Conservation (phyloP, 1,140 invertebrate species). For the Dreissena rostriformis region DNA sequence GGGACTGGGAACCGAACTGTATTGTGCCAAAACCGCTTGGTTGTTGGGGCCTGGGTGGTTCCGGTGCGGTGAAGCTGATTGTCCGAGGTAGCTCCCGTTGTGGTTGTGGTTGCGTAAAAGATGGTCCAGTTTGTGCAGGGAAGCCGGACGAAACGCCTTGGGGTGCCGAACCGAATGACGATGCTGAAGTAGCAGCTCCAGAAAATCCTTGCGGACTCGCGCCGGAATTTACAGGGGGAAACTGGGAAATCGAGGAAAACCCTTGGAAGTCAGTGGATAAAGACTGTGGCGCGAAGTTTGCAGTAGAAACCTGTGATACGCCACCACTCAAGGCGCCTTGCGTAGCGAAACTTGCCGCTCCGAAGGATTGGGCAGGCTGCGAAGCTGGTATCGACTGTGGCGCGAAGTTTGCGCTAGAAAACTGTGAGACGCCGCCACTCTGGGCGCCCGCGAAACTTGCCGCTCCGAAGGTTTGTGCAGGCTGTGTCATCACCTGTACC, state of each 20-base stretch:
- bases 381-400: not conserved
- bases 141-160: too few relatives aligned
- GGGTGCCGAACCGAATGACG: too few relatives aligned
- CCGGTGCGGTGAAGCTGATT: not conserved
- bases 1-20: not conserved
- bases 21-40: not conserved
- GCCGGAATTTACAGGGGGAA: too few relatives aligned
- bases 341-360: not conserved
- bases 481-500: not conserved
- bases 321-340: not conserved
- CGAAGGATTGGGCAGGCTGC: not conserved
- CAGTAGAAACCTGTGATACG: not conserved
- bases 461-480: conserved; percentile 1
- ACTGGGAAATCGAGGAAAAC: too few relatives aligned
- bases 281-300: not conserved
- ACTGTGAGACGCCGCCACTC: not conserved
- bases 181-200: too few relatives aligned
- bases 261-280: not conserved
- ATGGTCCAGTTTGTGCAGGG: too few relatives aligned
- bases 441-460: not conserved
- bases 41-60: not conserved
- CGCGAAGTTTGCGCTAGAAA: not conserved
- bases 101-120: not conserved
- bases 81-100: not conserved
- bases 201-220: too few relatives aligned